Base-by-base conservation (phyloP, 92 coral and sea anemone genomes). In the Ricordea florida region DNA sequence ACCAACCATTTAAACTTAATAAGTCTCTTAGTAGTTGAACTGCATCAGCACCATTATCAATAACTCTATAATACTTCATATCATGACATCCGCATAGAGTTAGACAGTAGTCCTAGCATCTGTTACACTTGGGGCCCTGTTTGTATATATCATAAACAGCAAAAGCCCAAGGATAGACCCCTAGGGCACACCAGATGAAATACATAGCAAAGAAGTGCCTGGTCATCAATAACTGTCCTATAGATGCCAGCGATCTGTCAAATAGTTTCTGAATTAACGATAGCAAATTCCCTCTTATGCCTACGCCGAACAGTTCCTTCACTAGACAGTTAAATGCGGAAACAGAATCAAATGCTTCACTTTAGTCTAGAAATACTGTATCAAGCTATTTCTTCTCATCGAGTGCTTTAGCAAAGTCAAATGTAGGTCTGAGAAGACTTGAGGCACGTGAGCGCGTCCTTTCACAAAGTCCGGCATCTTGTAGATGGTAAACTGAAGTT, bases 11-110 rank as follows among this genome's bases (percentile, higher is more conserved):
- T n/a, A n/a, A n/a, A n/a, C n/a, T n/a, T n/a, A n/a, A n/a, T 0
- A 58, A n/a, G 66, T 58, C 66, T 26, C 66, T 58, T 34, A 32
- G 66, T 33, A 33, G 45, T 58, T 58, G 46, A n/a, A 1, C 11
- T 32, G 3, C 45, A 20, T 35, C 66, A 58, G 45, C 25, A 32
- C 13, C 25, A 16, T 58, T 35, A 58, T 33, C 30, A 32, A 58
- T 58, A 31, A 52, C 7, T 52, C 17, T 10, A 6, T 26, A 52
- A 8, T 43, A 57, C 18, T 48, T 22, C 56, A 48, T 22, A 48
- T 48, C 57, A 48, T n/a, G n/a, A n/a, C n/a, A n/a, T 48, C 57
- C 5, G 57, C 31, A 2, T 35, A 58, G 25, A 55, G 24, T 14
- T 55, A 14, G 1, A 55, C 62, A 55, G 38, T 55, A 25, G 62